Conservation (phyloP, 2,113 vertebrate species). For the Condylura cristata region DNA sequence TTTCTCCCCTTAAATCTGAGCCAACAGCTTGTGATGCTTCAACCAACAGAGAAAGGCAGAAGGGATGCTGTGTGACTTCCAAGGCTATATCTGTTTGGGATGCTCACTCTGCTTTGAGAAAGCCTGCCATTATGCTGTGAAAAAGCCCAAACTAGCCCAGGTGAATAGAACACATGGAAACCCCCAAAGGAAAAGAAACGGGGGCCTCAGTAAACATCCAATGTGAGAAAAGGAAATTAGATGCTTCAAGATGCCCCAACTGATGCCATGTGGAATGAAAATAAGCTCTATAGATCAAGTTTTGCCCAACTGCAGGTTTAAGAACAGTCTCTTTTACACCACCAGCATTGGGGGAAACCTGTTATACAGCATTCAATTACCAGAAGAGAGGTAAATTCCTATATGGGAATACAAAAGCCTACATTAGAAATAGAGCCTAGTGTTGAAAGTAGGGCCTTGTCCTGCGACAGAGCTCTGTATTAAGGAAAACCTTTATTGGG, state of each 20-base stretch:
- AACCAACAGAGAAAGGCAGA: background rate
- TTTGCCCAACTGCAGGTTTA: background rate
- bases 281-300: background rate
- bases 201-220: background rate
- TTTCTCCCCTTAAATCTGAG: background rate
- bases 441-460: background rate
- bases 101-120: background rate
- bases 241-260: background rate
- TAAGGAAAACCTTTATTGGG: background rate
- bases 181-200: background rate
- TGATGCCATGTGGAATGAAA: background rate
- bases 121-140: background rate
- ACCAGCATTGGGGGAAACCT: background rate
- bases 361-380: background rate
- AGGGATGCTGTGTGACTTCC: background rate
- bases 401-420: background rate
- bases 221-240: background rate
- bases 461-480: background rate
- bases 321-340: background rate
- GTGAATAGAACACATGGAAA: background rate
- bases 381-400: background rate
- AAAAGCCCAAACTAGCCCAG: background rate
- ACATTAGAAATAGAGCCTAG: background rate
- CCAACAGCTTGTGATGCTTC: background rate
- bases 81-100: background rate